Evolutionary conservation across 2,113 vertebrate genomes (phyloP).

Genomic region (Benitochromis conjunctus): DNA sequence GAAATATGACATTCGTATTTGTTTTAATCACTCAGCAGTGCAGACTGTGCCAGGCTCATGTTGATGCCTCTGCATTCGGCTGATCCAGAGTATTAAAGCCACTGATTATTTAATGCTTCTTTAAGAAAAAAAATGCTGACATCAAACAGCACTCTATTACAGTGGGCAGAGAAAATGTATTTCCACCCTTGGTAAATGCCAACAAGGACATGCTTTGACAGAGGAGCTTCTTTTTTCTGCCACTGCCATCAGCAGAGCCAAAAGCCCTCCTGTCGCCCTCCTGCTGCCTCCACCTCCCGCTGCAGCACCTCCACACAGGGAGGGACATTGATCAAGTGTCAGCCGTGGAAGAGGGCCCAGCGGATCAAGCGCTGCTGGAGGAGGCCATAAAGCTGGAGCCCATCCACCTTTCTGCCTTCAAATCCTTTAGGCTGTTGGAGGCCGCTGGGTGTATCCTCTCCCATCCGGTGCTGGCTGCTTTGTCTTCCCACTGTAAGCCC

Average conservation of each 20-base stretch:
- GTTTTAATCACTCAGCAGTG: background rate
- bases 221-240: background rate
- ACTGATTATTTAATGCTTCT: constrained; percentile 5
- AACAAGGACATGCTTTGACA: background rate
- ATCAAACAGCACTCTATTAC: background rate
- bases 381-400: constrained; percentile 3
- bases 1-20: background rate
- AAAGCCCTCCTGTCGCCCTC: background rate
- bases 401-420: constrained; percentile 21
- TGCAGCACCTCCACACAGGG: background rate
- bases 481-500: constrained; percentile 7
- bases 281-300: constrained; percentile 1
- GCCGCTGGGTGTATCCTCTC: constrained; percentile 8
- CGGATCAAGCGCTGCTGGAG: constrained; percentile 11
- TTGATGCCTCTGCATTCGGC: background rate
- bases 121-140: constrained; percentile 8
- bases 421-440: constrained; percentile 11
- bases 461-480: constrained; percentile 4
- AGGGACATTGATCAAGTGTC: constrained; percentile 47
- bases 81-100: background rate
- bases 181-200: background rate
- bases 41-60: background rate
- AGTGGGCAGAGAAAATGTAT: background rate
- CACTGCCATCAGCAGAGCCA: constrained; percentile 5
- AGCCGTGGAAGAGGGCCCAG: background rate